Evolutionary conservation across 2,113 vertebrate genomes (phyloP).

Genomic region (Catharus minimus): DNA sequence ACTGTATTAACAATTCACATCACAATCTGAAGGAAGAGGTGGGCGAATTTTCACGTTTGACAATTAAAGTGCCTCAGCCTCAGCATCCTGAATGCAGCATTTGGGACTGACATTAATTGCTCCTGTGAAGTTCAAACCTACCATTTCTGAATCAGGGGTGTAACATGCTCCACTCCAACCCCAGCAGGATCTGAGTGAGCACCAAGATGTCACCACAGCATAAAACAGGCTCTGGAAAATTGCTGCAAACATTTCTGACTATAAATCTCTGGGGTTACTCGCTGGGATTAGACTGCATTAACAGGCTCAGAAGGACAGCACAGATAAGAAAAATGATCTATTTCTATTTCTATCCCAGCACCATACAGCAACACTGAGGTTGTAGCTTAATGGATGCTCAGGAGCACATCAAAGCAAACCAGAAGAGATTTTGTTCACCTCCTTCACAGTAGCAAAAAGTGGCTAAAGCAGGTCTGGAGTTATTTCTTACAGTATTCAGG

Average conservation of each 20-base stretch:
- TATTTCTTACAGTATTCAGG: not conserved
- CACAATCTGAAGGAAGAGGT: not conserved
- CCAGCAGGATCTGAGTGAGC: not conserved
- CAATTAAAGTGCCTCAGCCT: not conserved
- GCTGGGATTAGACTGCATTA: slow-evolving; percentile 32
- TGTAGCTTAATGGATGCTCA: slow-evolving; percentile 15
- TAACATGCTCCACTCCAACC: not conserved
- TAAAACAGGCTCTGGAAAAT: not conserved
- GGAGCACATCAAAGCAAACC: slow-evolving; percentile 39
- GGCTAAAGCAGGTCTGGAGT: not conserved
- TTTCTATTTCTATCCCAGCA: slow-evolving; percentile 28
- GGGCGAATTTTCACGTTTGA: not conserved
- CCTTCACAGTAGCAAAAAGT: not conserved
- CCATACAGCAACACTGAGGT: not conserved
- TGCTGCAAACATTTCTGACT: not conserved
- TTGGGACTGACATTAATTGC: not conserved
- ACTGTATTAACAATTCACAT: not conserved
- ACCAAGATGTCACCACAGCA: not conserved
- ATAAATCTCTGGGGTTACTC: not conserved
- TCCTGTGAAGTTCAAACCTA: not conserved
- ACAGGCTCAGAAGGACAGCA: slow-evolving; percentile 32
- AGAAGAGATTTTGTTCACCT: slow-evolving; percentile 8
- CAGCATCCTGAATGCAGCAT: not conserved
- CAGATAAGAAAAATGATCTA: slow-evolving; percentile 33
- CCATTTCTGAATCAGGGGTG: not conserved